Evolutionary conservation across 2,888 invertebrate species (phyloP), one percentile per base, ranked within the genome.

Genomic region (Drosophila merina): DNA sequence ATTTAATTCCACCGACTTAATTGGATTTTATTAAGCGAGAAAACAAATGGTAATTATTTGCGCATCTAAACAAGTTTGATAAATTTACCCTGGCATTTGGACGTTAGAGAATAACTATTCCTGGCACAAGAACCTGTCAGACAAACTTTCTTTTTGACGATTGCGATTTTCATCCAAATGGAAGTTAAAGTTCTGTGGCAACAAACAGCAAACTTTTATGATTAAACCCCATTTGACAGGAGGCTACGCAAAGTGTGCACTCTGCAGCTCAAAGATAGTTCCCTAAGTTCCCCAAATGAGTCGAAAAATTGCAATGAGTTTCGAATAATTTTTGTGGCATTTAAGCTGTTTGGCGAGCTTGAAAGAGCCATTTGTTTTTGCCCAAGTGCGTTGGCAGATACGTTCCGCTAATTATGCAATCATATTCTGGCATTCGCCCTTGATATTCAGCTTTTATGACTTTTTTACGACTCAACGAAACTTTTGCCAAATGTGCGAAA

Each of bases 401-500:
- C 70, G 57, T 57, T 20, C 36, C 52, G 64, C 81, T 81, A 81
- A 81, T 84, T 81, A 75, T 81, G 76, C 79, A 75, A 81, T 81
- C 78, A 73, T 73, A 74, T 78, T 54, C 73, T 42, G 20, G 44
- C 44, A 20, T 44, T 20, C 44, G 44, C 38, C 26, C 28, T 40
- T 48, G 48, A 14, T 31, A 4, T 48, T 31, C 5, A 5, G 14
- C 30, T 79, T 71, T 63, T 57, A 57, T 50, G 57, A 57, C 44
- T 36, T 58, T 70, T 62, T 77, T 60, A 79, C 70, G 76, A 79
- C 50, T 30, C 50, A 51, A 14, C 47, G 31, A 8, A 57, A 62
- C 42, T 62, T 62, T 64, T 45, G 57, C 70, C 62, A 69, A 48
- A 68, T 44, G 49, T 47, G 71, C 44, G 51, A 45, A 58, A 57